Conservation (phyloP, 2,888 invertebrate species). For the Idaea dimidiata region DNA sequence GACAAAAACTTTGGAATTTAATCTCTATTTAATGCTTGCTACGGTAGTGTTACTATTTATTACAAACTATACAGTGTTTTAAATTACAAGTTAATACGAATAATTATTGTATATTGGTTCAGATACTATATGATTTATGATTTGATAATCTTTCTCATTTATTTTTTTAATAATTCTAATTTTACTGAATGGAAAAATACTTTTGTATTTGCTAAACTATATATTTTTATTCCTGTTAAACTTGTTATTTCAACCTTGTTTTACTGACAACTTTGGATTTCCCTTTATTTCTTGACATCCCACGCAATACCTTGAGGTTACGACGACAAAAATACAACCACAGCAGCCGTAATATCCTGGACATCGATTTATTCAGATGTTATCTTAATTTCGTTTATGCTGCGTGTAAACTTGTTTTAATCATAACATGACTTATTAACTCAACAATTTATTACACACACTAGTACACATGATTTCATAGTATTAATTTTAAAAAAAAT, state of each 20-base stretch:
- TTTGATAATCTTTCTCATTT: no score
- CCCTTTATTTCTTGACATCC: not conserved
- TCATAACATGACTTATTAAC: no score
- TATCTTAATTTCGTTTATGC: not conserved
- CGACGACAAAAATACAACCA: not conserved
- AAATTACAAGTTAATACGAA: not conserved
- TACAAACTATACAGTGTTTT: not conserved
- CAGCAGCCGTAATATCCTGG: not conserved
- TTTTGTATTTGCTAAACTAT: not conserved
- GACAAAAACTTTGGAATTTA: not conserved
- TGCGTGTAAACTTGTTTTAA: no score
- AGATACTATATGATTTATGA: not conserved
- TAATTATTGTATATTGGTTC: not conserved
- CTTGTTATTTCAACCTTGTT: not conserved
- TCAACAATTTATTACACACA: no score
- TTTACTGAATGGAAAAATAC: not conserved
- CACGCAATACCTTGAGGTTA: not conserved
- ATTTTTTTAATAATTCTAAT: not conserved
- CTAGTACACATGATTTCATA: no score
- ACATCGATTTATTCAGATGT: not conserved
- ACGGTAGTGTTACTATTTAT: not conserved
- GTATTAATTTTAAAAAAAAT: no score
- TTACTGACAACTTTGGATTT: not conserved
- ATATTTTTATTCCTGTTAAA: not conserved
- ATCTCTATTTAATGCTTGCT: not conserved